A percentile compares a stretch with the other conserved stretches of the same genome.
phyloP scores from a whole-genome alignment of 2,888 invertebrate genomes.

The Lamproptera curius region DNA sequence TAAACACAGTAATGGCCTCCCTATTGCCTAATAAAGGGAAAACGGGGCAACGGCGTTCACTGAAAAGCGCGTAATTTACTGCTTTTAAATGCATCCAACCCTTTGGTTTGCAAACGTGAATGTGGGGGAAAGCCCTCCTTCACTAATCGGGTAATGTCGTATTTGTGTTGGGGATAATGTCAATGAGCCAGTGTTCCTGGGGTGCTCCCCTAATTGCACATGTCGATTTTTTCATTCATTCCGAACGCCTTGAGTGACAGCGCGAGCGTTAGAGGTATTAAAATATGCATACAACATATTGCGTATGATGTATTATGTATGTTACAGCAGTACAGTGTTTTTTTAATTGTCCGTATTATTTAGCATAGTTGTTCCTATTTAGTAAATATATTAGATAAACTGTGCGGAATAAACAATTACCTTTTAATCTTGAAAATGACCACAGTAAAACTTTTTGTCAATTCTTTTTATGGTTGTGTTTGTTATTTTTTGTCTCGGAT shows the following conservation, averaged over 20 bases:
- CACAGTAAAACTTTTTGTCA: too few relatives aligned
- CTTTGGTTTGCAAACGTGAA: slow-evolving; percentile 5
- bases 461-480: too few relatives aligned
- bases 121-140: slow-evolving; percentile 43
- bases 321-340: too few relatives aligned
- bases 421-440: too few relatives aligned
- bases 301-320: too few relatives aligned
- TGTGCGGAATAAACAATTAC: too few relatives aligned
- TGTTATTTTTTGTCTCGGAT: too few relatives aligned
- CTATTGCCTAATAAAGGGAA: too few relatives aligned
- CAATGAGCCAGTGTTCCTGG: slow-evolving; percentile 38
- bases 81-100: slow-evolving; percentile 14
- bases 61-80: slow-evolving; percentile 9
- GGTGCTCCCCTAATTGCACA: slow-evolving; percentile 23
- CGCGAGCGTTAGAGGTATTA: neutral
- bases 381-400: too few relatives aligned
- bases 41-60: slow-evolving; percentile 1
- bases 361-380: too few relatives aligned
- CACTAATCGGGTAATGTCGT: slow-evolving; percentile 57
- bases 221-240: slow-evolving; percentile 10
- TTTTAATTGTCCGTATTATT: neutral
- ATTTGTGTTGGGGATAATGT: slow-evolving; percentile 47
- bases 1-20: too few relatives aligned
- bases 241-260: neutral
- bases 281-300: too few relatives aligned